Evolutionary conservation across 2,797 vertebrate species (phyloP), one percentile per base, ranked within the genome.

Genomic region (Antrozous pallidus): DNA sequence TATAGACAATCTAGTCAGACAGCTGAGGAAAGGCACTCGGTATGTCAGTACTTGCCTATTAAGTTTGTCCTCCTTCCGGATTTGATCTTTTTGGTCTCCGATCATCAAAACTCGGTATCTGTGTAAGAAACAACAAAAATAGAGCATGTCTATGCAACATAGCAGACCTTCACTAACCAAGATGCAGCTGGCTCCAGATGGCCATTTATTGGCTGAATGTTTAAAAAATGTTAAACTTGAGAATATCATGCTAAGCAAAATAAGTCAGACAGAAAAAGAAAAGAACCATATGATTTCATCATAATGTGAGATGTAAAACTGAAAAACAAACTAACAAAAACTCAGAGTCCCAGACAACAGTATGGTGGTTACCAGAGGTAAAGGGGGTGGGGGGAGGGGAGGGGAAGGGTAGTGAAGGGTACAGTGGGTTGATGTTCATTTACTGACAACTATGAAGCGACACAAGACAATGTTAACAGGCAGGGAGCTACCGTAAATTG

Each of bases 91-190:
- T 74, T 98, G 98, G 22, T 98, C 97, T n/a, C 98, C 99, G 0
- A 99, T 99, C 0, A 98, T 98, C 79, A 98, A 97, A 92, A 99
- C 99, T 83, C 98, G 99, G 96, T 99, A 99, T 84, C 99, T 99
- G 97, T 6, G 4, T 0, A 87, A 96, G 87, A 87, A 87, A 95
- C 6, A 86, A 33, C 83, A 58, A 61, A 28, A 75, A 88, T 77
- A 77, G 33, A n/a, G 71, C 71, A 11, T 2, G 58, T 26, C 51
- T 31, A 26, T 1, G 73, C 20, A 28, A 8, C 67, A 54, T 24
- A 51, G 47, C 9, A 1, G 18, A 4, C 5, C 6, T 28, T 26
- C 36, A 14, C 1, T 2, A 6, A 17, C 40, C 1, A 7, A 65
- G 67, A 4, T 1, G 78, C 4, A 1, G 33, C 51, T 45, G 3